phyloP scores from a whole-genome alignment of 2,888 invertebrate species.

The Octonoba sinensis region DNA sequence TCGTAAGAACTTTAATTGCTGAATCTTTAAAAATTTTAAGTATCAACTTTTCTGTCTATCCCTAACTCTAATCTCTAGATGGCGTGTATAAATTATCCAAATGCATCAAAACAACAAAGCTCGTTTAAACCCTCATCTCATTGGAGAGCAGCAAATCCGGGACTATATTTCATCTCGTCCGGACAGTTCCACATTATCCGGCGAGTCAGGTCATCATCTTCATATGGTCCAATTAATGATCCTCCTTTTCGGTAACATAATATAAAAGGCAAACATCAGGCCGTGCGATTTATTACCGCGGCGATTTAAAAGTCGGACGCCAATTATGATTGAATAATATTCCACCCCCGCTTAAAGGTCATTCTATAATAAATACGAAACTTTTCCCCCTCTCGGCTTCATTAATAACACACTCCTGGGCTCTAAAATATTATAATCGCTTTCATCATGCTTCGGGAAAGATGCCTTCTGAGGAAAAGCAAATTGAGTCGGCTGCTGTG shows the following conservation, averaged over 20 bases:
- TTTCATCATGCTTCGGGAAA: constrained; percentile 1
- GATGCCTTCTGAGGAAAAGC: background rate
- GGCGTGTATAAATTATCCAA: background rate
- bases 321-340: constrained; percentile 63
- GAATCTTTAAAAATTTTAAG: background rate
- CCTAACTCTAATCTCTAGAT: background rate
- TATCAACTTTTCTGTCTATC: background rate
- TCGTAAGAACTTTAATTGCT: background rate
- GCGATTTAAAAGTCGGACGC: constrained; percentile 47
- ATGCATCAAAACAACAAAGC: background rate
- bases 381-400: constrained; percentile 47
- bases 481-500: constrained; percentile 8
- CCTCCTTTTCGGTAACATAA: constrained; percentile 27
- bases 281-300: constrained; percentile 27
- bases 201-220: constrained; percentile 29
- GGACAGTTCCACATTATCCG: constrained; percentile 28
- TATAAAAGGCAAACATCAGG: constrained; percentile 51
- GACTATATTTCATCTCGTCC: constrained; percentile 3
- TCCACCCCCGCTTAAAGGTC: constrained; percentile 54
- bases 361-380: constrained; percentile 60
- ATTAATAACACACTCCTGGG: constrained; percentile 55
- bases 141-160: background rate
- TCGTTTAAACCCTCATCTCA: too few species aligned
- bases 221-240: constrained; percentile 46
- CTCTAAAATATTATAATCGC: constrained; percentile 54